Evolutionary conservation across 2,797 vertebrate genomes (phyloP).

Genomic region (Euphonia xanthogaster): DNA sequence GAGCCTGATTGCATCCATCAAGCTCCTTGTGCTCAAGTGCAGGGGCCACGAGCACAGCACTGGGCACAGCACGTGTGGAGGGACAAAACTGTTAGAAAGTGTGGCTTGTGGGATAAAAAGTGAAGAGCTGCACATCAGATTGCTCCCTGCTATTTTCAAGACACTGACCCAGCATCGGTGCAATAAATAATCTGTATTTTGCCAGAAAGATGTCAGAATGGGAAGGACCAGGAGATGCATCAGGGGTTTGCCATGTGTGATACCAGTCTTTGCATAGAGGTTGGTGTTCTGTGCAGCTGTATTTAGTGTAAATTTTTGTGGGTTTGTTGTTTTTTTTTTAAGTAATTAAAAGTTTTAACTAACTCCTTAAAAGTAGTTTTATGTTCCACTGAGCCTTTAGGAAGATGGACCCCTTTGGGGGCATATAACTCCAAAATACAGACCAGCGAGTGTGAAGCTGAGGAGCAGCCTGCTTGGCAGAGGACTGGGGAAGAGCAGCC

Average conservation of each 20-base stretch:
- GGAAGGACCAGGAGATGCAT: background rate
- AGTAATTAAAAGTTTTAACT: background rate
- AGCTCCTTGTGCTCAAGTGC: background rate
- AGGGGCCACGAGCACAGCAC: background rate
- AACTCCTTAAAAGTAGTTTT: background rate
- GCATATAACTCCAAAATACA: background rate
- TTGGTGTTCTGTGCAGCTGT: background rate
- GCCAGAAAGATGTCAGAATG: background rate
- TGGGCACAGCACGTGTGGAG: background rate
- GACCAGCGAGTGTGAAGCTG: background rate
- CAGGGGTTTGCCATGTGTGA: background rate
- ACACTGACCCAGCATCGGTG: fast-evolving
- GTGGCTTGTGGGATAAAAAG: background rate
- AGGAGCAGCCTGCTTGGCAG: background rate
- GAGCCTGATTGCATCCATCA: background rate
- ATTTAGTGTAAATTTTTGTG: background rate
- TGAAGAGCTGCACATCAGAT: background rate
- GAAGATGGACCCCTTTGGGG: background rate
- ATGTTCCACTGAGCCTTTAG: background rate
- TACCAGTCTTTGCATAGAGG: background rate
- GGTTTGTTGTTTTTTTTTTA: background rate
- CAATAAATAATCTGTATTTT: background rate
- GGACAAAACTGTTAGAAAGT: background rate
- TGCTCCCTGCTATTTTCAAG: background rate
- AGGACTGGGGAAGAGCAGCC: background rate